Evolutionary conservation across 2,888 invertebrate genomes (phyloP).

Genomic region (Mechanitis mazaeus): DNA sequence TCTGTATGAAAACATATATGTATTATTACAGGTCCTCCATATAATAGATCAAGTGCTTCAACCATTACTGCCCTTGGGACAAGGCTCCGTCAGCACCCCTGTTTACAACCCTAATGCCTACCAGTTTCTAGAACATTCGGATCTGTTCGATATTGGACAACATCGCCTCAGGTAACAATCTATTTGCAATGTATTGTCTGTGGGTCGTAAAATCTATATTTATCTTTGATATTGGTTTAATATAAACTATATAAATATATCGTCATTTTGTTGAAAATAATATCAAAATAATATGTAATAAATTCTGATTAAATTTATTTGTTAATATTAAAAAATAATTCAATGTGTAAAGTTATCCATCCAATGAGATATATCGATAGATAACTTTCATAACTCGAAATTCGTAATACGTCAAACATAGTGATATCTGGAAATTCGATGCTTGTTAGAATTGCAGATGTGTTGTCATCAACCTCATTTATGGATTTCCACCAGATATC

Average conservation of each 20-base stretch:
- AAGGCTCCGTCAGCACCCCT: conserved; percentile 74
- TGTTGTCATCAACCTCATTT: conserved; percentile 10
- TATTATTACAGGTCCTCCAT: conserved; percentile 82
- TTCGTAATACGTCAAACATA: neutral
- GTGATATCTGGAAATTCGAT: conserved; percentile 2
- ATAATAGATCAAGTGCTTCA: conserved; percentile 91
- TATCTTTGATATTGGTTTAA: neutral
- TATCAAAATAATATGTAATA: neutral
- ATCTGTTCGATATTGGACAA: conserved; percentile 83
- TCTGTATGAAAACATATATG: neutral
- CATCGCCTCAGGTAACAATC: conserved; percentile 82
- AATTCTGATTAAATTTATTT: no score
- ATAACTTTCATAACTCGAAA: neutral
- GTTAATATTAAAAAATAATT: no score
- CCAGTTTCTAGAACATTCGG: conserved; percentile 86
- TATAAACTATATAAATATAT: no score
- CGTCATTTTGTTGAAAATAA: neutral
- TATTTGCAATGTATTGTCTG: conserved; percentile 5
- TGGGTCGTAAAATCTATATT: neutral
- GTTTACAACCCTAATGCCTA: conserved; percentile 89
- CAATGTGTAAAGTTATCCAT: no score
- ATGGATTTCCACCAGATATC: conserved; percentile 12
- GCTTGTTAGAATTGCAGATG: conserved; percentile 5
- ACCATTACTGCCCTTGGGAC: conserved; percentile 81
- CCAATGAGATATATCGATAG: no score